phyloP scores from a whole-genome alignment of 2,113 vertebrate genomes.

The Euleptes europaea region DNA sequence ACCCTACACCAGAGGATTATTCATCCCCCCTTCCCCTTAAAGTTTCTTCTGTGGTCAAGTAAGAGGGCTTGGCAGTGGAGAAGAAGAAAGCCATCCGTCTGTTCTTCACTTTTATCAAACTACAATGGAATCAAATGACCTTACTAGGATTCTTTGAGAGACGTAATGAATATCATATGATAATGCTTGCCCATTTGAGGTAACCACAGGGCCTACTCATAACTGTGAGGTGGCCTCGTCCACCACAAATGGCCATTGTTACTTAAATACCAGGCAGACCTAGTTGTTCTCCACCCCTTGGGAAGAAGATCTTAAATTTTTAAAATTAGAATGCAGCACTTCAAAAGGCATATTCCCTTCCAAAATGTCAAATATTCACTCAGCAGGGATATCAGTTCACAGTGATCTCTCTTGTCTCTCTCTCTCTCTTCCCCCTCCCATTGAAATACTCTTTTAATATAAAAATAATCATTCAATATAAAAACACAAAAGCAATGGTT shows the following conservation, averaged over 20 bases:
- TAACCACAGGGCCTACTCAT: background rate
- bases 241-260: slow-evolving; percentile 5
- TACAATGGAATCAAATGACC: background rate
- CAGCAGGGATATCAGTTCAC: slow-evolving; percentile 8
- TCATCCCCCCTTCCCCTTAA: background rate
- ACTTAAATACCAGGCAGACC: slow-evolving; percentile 16
- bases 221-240: background rate
- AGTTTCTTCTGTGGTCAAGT: background rate
- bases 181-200: background rate
- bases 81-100: background rate
- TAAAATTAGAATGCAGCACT: slow-evolving; percentile 16
- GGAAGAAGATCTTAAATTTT: slow-evolving; percentile 30
- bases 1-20: background rate
- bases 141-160: background rate
- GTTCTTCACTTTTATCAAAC: background rate
- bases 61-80: background rate
- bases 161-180: slow-evolving; percentile 19
- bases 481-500: too few species aligned
- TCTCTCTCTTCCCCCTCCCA: slow-evolving; percentile 47
- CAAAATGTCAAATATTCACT: slow-evolving; percentile 26
- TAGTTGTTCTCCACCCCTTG: background rate
- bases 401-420: slow-evolving; percentile 14
- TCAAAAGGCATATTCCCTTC: slow-evolving; percentile 14
- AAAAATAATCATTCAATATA: background rate
- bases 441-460: slow-evolving; percentile 26